phyloP scores from a whole-genome alignment of 2,888 invertebrate genomes.

The Ephialtes manifestator region DNA sequence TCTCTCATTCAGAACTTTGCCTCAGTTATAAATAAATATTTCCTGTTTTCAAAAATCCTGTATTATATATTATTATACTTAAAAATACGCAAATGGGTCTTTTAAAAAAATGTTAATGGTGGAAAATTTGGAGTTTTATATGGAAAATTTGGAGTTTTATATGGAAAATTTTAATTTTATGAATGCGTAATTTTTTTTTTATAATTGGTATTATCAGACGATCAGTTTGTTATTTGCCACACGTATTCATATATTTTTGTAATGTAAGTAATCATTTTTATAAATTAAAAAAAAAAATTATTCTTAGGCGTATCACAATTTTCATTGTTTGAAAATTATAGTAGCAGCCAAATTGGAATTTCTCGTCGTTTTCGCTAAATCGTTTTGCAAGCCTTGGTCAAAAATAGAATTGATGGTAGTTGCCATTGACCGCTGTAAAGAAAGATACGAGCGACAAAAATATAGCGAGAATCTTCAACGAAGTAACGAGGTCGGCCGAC shows the following conservation, averaged over 20 bases:
- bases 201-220: too few species aligned
- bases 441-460: conserved; percentile 34
- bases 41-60: background rate
- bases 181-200: too few species aligned
- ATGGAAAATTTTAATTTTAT: too few species aligned
- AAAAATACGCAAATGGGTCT: too few species aligned
- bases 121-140: too few species aligned
- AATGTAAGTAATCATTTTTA: too few species aligned
- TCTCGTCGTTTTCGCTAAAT: background rate
- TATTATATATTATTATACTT: too few species aligned
- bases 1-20: background rate
- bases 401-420: conserved; percentile 22
- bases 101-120: too few species aligned
- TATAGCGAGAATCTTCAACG: conserved; percentile 27
- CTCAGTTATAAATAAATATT: background rate
- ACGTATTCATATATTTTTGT: background rate
- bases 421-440: conserved; percentile 17
- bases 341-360: background rate
- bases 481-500: conserved; percentile 36
- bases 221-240: background rate
- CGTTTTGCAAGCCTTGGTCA: background rate
- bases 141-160: too few species aligned
- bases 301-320: too few species aligned
- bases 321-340: background rate
- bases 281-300: too few species aligned